phyloP scores from a whole-genome alignment of 2,113 vertebrate genomes.

The Coreoperca whiteheadi region DNA sequence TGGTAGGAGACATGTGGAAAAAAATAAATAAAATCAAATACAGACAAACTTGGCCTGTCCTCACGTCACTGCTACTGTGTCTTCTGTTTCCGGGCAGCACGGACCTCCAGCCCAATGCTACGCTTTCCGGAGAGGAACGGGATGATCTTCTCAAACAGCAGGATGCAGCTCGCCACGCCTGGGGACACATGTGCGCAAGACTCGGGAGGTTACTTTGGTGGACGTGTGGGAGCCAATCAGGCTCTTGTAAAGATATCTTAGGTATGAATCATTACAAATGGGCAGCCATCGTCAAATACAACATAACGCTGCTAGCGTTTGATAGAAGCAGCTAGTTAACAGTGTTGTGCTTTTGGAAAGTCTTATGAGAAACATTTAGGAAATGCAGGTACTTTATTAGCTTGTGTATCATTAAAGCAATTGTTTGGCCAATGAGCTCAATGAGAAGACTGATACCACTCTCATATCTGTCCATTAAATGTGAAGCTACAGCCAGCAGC shows the following conservation, averaged over 20 bases:
- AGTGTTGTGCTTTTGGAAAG: too few relatives aligned
- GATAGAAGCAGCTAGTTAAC: too few relatives aligned
- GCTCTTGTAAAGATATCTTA: not conserved
- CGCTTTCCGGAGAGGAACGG: constrained; percentile 65
- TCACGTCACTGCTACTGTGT: constrained; percentile 27
- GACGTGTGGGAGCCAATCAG: not conserved
- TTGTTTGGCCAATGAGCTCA: too few relatives aligned
- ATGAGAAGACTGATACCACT: not conserved
- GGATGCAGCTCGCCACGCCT: constrained; percentile 78
- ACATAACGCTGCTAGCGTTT: too few relatives aligned
- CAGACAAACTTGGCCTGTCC: not conserved
- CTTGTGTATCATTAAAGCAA: too few relatives aligned
- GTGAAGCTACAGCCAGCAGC: too few relatives aligned
- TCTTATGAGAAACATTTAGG: too few relatives aligned
- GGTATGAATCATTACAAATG: not conserved
- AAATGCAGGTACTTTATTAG: too few relatives aligned
- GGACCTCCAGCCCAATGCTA: not conserved
- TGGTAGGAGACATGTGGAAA: not conserved
- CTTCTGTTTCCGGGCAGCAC: constrained; percentile 61
- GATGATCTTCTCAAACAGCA: constrained; percentile 77
- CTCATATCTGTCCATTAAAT: too few relatives aligned
- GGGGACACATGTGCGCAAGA: not conserved
- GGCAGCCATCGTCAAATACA: too few relatives aligned
- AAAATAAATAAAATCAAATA: not conserved
- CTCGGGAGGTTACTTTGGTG: not conserved